A percentile compares a stretch with the other conserved stretches of the same genome.
Conservation (phyloP, 2,888 invertebrate species). For the Congeria kusceri region DNA sequence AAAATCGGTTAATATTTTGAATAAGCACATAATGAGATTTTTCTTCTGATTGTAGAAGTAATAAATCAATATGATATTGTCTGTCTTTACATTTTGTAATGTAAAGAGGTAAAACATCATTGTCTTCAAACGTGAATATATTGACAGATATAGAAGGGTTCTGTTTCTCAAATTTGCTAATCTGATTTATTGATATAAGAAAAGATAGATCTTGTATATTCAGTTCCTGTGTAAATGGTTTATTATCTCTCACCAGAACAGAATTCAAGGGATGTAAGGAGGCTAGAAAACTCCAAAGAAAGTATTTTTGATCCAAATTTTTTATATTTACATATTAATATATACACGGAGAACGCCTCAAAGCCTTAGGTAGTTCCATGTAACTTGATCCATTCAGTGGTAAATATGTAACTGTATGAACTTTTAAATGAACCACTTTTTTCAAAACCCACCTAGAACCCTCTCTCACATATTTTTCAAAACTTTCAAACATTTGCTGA, state of each 20-base stretch:
- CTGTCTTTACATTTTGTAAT: constrained; percentile 26
- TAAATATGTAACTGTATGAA: constrained; percentile 30
- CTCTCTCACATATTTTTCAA: constrained; percentile 49
- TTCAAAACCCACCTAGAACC: constrained; percentile 41
- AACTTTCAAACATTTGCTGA: constrained; percentile 41
- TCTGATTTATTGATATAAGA: constrained; percentile 30
- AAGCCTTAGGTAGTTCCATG: not conserved
- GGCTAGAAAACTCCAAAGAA: constrained; percentile 6
- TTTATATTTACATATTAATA: constrained; percentile 9
- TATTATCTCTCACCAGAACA: constrained; percentile 26
- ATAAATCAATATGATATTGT: constrained; percentile 20
- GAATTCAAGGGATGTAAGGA: not conserved
- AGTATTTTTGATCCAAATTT: constrained; percentile 17
- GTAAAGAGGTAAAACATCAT: constrained; percentile 33
- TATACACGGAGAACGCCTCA: not conserved
- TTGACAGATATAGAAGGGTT: constrained; percentile 44
- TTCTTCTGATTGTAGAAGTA: not conserved
- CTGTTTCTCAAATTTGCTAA: constrained; percentile 45
- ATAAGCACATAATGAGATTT: constrained; percentile 31
- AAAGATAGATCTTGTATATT: constrained; percentile 34
- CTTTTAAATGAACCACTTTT: constrained; percentile 29
- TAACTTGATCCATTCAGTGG: constrained; percentile 6
- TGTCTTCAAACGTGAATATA: constrained; percentile 33
- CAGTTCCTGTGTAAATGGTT: constrained; percentile 30
- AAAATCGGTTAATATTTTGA: constrained; percentile 25